These are phyloP conservation scores for Lasioglossum vierecki DNA, from an alignment of 2,888 invertebrate species.

Conservation along the genomic window DNA sequence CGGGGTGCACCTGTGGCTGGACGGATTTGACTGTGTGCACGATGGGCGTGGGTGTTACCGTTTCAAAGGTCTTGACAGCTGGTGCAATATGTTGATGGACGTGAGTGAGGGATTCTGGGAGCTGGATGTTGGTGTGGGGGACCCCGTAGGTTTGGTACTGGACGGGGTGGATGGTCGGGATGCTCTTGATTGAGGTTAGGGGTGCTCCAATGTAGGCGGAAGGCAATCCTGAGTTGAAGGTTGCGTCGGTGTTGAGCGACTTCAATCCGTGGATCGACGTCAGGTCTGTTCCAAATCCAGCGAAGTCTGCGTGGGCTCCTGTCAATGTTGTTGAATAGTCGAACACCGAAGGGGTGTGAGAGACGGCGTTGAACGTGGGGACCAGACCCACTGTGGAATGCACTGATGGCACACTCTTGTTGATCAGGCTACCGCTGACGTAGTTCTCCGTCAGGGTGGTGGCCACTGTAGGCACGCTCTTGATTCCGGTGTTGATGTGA, in stretches of 20 bases:
- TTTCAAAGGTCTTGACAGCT: not conserved
- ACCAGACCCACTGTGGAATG: not conserved
- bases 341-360: not conserved
- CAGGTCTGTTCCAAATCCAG: not conserved
- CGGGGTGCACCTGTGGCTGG: not conserved
- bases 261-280: not conserved
- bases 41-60: not conserved
- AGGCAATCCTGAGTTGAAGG: not conserved
- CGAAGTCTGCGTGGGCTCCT: not conserved
- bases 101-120: not conserved
- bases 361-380: not conserved
- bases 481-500: not conserved
- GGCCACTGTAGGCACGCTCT: not conserved
- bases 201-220: not conserved
- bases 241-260: not conserved
- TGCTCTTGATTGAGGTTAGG: not conserved
- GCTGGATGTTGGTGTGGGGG: not conserved
- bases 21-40: not conserved
- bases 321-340: not conserved
- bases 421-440: not conserved
- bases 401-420: not conserved
- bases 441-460: constrained; percentile 10
- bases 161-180: not conserved
- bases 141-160: not conserved
- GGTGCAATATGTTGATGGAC: not conserved